A percentile compares a stretch with the other conserved stretches of the same genome.
phyloP scores from a whole-genome alignment of 2,113 vertebrate genomes.

The Pontoporia blainvillei region DNA sequence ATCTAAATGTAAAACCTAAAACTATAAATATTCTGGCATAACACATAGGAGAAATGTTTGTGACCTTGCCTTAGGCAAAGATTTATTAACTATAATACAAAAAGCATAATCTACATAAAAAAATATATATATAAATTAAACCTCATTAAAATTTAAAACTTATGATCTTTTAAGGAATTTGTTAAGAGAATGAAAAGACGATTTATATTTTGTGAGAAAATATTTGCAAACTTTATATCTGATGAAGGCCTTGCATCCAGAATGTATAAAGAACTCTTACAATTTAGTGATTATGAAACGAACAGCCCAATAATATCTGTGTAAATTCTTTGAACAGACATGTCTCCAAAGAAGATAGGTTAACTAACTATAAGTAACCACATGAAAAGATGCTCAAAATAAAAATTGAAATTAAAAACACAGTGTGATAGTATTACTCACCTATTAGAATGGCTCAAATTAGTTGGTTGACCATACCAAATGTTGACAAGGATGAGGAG shows the following conservation, averaged over 20 bases:
- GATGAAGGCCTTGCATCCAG: neutral
- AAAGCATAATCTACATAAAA: neutral
- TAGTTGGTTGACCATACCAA: neutral
- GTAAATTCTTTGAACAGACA: neutral
- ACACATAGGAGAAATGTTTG: neutral
- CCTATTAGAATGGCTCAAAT: neutral
- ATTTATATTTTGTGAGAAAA: neutral
- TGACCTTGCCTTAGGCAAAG: neutral
- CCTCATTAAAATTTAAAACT: neutral
- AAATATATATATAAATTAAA: neutral
- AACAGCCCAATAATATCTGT: neutral
- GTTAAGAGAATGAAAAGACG: neutral
- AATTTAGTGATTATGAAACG: neutral
- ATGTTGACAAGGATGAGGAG: neutral
- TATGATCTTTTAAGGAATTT: neutral
- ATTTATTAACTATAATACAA: neutral
- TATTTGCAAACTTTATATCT: neutral
- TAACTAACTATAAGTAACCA: neutral
- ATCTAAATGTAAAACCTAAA: neutral
- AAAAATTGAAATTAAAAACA: neutral
- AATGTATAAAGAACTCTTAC: neutral
- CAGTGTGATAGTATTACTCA: neutral
- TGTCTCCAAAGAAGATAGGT: neutral
- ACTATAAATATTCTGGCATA: neutral
- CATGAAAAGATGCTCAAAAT: neutral